Percentiles rank a stretch among this genome's conserved stretches.
These are phyloP conservation scores for Eudemis profundana DNA, from an alignment of 2,888 invertebrate species.

Conservation along the genomic window DNA sequence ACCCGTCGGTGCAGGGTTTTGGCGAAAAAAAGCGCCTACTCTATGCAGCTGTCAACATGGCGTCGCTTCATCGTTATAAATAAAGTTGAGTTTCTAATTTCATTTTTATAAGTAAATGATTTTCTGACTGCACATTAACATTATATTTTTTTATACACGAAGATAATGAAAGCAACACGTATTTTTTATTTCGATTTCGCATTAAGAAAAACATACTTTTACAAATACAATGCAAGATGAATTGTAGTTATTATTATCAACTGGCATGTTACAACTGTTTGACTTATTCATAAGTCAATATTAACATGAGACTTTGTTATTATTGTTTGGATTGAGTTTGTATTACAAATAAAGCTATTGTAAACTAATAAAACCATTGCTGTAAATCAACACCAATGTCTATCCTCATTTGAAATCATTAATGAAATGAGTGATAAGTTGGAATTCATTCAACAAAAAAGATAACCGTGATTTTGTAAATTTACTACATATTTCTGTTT, in stretches of 20 bases:
- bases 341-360: not conserved
- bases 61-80: not conserved
- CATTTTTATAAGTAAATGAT: not conserved
- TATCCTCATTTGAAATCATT: not conserved
- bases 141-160: not conserved
- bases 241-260: no score
- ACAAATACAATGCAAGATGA: no score
- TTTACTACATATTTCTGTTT: not conserved
- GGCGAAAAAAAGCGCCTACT: constrained; percentile 81
- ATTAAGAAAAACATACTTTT: not conserved
- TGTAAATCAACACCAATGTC: not conserved
- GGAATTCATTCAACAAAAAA: not conserved
- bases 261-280: no score
- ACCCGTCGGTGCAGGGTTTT: constrained; percentile 73
- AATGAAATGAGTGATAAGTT: not conserved
- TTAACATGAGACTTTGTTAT: no score
- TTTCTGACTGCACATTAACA: not conserved
- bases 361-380: not conserved
- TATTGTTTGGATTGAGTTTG: no score
- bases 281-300: no score
- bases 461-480: not conserved
- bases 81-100: not conserved
- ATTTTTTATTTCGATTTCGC: no score
- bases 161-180: no score
- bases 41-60: constrained; percentile 40